These are phyloP conservation scores for Pachypanchax playfairii DNA, from an alignment of 2,113 vertebrate species.

Conservation along the genomic window DNA sequence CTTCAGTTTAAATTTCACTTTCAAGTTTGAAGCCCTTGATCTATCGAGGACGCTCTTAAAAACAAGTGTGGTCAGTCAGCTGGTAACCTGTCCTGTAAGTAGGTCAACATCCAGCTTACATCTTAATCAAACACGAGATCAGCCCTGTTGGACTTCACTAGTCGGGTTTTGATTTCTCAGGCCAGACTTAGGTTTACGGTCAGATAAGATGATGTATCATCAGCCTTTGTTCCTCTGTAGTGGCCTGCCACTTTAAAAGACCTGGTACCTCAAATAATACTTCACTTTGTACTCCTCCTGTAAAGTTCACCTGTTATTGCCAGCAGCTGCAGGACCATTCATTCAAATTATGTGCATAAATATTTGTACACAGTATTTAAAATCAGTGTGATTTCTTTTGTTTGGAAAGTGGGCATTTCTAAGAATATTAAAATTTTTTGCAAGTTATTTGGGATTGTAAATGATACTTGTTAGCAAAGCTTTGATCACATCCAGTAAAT, in stretches of 20 bases:
- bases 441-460: conserved; percentile 71
- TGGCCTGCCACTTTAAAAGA: conserved; percentile 63
- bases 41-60: no score
- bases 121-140: no score
- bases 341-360: conserved; percentile 53
- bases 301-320: conserved; percentile 57
- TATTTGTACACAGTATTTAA: conserved; percentile 69
- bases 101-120: no score
- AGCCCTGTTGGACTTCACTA: no score
- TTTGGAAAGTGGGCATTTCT: conserved; percentile 66
- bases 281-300: conserved; percentile 58
- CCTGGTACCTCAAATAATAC: conserved; percentile 63
- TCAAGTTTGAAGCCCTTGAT: no score
- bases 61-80: no score
- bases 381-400: conserved; percentile 55
- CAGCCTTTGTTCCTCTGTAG: conserved; percentile 46
- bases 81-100: no score
- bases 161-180: no score
- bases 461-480: conserved; percentile 49
- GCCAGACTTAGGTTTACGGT: no score
- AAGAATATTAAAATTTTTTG: conserved; percentile 67
- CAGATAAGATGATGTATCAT: no score
- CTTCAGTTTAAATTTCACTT: conserved; percentile 56
- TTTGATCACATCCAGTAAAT: conserved; percentile 36
- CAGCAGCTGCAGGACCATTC: conserved; percentile 66